Percentiles rank a stretch among this genome's conserved stretches.
Conservation (phyloP, 2,113 vertebrate species). For the Ascaphus truei region DNA sequence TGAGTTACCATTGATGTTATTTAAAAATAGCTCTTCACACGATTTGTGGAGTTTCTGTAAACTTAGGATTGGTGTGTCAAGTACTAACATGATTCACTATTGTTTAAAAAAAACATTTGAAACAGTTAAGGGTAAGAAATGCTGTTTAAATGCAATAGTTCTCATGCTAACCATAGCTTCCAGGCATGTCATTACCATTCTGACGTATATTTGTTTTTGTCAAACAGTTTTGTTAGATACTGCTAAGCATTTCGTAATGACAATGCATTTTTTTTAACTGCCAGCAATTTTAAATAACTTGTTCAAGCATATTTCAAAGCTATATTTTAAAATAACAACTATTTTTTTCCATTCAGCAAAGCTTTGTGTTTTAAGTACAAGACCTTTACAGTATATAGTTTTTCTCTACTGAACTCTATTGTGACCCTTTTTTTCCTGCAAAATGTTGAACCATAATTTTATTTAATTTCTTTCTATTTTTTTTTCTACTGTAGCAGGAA, state of each 20-base stretch:
- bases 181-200: conserved; percentile 30
- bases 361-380: background rate
- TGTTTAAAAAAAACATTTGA: conserved; percentile 18
- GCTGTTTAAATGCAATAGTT: conserved; percentile 9
- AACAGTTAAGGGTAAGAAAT: conserved; percentile 21
- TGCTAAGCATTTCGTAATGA: conserved; percentile 23
- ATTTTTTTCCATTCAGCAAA: background rate
- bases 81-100: conserved; percentile 7
- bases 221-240: conserved; percentile 23
- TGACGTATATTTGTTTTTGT: conserved; percentile 34
- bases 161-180: conserved; percentile 33
- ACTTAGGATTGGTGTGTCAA: conserved; percentile 11
- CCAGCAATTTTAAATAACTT: conserved; percentile 11
- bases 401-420: background rate
- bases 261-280: conserved; percentile 19
- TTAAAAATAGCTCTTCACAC: conserved; percentile 21
- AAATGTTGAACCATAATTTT: background rate
- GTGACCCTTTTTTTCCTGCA: background rate
- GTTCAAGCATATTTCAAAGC: conserved; percentile 23
- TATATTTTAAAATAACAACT: conserved; percentile 17
- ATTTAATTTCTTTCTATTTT: background rate
- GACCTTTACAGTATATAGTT: background rate
- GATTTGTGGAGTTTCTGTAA: conserved; percentile 15
- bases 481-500: background rate
- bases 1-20: background rate